These are phyloP conservation scores for Caenorhabditis plicata DNA, from an alignment of 2,888 invertebrate genomes.

Conservation along the genomic window DNA sequence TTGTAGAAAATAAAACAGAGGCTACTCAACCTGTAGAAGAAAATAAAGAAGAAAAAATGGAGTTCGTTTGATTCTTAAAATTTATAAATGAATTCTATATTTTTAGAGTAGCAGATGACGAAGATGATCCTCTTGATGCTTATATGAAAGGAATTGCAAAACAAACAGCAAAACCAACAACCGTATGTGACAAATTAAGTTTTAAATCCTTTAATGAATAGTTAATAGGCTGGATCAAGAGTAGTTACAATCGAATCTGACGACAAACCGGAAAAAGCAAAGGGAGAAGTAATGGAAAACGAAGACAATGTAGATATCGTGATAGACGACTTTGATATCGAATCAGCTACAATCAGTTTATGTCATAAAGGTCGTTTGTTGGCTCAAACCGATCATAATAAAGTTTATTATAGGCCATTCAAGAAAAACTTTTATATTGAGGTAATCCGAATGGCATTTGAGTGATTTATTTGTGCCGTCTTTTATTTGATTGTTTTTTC, in stretches of 20 bases:
- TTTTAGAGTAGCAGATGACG: conserved; percentile 78
- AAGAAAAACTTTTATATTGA: conserved; percentile 96
- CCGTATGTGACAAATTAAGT: conserved; percentile 1
- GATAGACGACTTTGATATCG: conserved; percentile 62
- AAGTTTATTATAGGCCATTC: conserved; percentile 82
- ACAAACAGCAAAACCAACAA: conserved; percentile 2
- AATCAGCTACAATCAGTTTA: conserved; percentile 53
- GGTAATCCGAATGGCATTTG: conserved; percentile 58
- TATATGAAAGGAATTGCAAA: conserved; percentile 77
- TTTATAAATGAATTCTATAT: no score
- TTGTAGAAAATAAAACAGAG: not conserved
- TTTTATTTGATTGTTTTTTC: conserved; percentile 9
- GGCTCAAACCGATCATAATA: conserved; percentile 85
- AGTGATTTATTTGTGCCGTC: not conserved
- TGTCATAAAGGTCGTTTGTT: conserved; percentile 68
- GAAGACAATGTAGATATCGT: conserved; percentile 85
- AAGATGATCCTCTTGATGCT: conserved; percentile 92
- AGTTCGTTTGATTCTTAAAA: no score
- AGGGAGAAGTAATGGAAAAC: conserved; percentile 97
- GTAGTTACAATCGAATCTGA: conserved; percentile 25
- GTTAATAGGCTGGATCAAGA: conserved; percentile 3
- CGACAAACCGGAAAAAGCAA: conserved; percentile 66
- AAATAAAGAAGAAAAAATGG: conserved; percentile 15
- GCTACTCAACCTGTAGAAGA: not conserved
- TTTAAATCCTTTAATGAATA: not conserved